Percentiles rank a stretch among this genome's conserved stretches.
Conservation (phyloP, 2,113 vertebrate genomes). For the Lanius collurio region DNA sequence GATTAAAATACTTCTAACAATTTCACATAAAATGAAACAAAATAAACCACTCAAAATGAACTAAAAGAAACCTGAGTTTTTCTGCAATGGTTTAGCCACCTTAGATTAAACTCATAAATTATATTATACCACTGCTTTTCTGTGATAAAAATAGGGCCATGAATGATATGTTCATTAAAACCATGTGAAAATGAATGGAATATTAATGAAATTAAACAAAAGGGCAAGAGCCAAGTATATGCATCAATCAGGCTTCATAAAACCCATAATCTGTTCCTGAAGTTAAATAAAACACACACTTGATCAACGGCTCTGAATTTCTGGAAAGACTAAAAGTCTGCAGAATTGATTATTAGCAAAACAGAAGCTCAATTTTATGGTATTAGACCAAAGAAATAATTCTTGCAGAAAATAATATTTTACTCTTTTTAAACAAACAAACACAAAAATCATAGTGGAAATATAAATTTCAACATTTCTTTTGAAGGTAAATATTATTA, state of each 20-base stretch:
- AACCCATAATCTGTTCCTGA: background rate
- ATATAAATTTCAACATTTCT: background rate
- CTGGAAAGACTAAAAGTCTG: background rate
- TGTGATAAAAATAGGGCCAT: background rate
- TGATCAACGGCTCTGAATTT: background rate
- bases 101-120: background rate
- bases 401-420: background rate
- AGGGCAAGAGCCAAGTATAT: background rate
- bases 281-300: background rate
- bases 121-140: background rate
- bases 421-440: background rate
- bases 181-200: background rate
- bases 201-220: background rate
- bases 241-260: background rate
- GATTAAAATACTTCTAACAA: background rate
- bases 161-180: background rate
- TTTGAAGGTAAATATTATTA: background rate
- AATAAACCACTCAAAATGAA: background rate
- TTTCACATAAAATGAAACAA: background rate
- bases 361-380: background rate
- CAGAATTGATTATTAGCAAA: background rate
- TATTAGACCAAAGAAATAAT: background rate
- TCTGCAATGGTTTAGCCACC: background rate
- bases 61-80: background rate
- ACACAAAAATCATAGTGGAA: background rate